phyloP scores from a whole-genome alignment of 2,888 invertebrate genomes.

The Pterobdella sp. region DNA sequence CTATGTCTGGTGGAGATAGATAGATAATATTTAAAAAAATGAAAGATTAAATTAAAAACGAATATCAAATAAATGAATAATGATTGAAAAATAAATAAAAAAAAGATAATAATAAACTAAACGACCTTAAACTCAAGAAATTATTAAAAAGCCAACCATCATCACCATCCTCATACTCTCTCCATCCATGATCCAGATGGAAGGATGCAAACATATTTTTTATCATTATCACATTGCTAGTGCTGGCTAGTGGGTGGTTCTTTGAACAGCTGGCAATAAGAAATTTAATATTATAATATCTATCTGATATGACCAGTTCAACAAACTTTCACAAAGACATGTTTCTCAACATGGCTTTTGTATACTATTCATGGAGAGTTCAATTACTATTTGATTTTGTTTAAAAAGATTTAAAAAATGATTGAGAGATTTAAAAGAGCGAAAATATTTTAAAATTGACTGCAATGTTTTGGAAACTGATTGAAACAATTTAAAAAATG shows the following conservation, averaged over 20 bases:
- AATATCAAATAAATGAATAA: neutral
- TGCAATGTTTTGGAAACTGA: too few relatives aligned
- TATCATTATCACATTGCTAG: neutral
- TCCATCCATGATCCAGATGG: neutral
- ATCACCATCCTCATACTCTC: neutral
- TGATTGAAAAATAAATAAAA: neutral
- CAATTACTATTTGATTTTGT: too few relatives aligned
- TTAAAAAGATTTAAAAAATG: too few relatives aligned
- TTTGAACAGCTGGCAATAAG: slow-evolving; percentile 10
- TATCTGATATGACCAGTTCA: too few relatives aligned
- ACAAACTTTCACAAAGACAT: too few relatives aligned
- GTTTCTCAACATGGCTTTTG: too few relatives aligned
- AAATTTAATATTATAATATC: too few relatives aligned
- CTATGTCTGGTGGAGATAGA: slow-evolving; percentile 57
- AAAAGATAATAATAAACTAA: neutral
- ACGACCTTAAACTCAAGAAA: neutral
- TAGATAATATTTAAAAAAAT: neutral
- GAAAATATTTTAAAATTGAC: too few relatives aligned
- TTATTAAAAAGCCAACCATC: neutral
- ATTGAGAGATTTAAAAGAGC: too few relatives aligned
- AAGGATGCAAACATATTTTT: slow-evolving; percentile 7
- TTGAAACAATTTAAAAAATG: too few relatives aligned
- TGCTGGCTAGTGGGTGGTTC: neutral
- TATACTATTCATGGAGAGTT: too few relatives aligned
- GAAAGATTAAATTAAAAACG: neutral